phyloP scores from a whole-genome alignment of 1,140 invertebrate species.

The Euura lappo region DNA sequence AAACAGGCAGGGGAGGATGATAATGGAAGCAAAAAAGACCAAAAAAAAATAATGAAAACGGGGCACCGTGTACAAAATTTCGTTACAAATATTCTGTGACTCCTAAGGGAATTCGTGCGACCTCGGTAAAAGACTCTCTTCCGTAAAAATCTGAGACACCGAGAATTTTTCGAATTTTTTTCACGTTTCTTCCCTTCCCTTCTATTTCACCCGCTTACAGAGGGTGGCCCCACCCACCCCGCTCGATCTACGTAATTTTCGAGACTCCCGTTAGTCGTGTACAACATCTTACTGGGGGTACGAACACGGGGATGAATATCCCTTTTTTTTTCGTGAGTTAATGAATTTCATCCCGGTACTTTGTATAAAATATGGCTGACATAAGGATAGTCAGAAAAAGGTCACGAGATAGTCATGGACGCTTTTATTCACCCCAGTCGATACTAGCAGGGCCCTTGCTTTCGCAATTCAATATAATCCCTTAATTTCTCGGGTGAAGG shows the following conservation, averaged over 20 bases:
- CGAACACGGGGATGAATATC: too few relatives aligned
- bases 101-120: not conserved
- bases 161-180: not conserved
- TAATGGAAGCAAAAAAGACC: too few relatives aligned
- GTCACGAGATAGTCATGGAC: too few relatives aligned
- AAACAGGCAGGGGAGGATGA: too few relatives aligned
- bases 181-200: not conserved
- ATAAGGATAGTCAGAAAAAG: not conserved
- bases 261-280: too few relatives aligned
- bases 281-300: too few relatives aligned
- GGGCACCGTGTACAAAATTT: not conserved
- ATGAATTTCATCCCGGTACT: not conserved
- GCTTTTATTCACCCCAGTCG: too few relatives aligned
- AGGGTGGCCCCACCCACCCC: too few relatives aligned
- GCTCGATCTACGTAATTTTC: too few relatives aligned
- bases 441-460: too few relatives aligned
- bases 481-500: constrained; percentile 2
- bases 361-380: not conserved
- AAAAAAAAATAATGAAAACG: not conserved
- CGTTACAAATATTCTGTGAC: not conserved
- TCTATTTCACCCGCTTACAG: not conserved
- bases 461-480: not conserved
- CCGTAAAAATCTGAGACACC: not conserved
- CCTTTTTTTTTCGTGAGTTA: too few relatives aligned
- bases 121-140: not conserved